Evolutionary conservation across 2,113 vertebrate genomes (phyloP), one percentile per base, ranked within the genome.

Genomic region (Thermophis baileyi): DNA sequence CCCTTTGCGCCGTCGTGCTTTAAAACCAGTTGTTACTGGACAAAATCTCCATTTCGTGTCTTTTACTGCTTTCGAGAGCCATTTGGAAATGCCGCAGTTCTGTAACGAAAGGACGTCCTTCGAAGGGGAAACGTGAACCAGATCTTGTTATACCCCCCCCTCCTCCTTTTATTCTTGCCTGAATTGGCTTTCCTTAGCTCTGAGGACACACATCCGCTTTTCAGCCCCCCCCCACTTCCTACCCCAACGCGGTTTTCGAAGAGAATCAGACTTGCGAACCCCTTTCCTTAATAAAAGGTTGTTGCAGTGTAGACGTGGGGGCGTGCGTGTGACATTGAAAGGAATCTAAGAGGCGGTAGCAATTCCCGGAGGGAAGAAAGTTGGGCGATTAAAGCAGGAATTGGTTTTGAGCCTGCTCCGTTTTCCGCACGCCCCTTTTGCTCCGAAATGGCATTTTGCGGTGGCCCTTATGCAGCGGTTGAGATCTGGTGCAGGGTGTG

Each of bases 21-120:
- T 94, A 89, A 94, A 92, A 93, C 97, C 97, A 98, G 97, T 97
- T 98, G 97, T 97, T 98, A 97, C 96, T 89, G 96, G 95, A 86
- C 93, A 86, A 74, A 95, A 94, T 94, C 93, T 96, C 94, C 96
- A 94, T 91, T 94, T 90, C 92, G n/a, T 87, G 96, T 93, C 69
- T 54, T 81, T 69, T 94, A 96, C 94, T 90, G 96, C 92, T 95
- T 93, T 85, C 51, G 88, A 95, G 89, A 94, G 87, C 94, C 94
- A 95, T 95, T 95, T 94, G 81, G 97, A 94, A 95, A 94, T 69
- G 87, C 91, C 53, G 27, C 27, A 54, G 92, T 93, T 54, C 90
- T 12, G 30, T 24, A 88, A 93, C 90, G 40, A 91, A 92, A 93
- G 91, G 95, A 91, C 81, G 93, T 89, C 96, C 95, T 94, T 92